Percentiles rank a stretch among this genome's conserved stretches.
Evolutionary conservation across 1,140 invertebrate species (phyloP).

Genomic region (Heliconius congener): DNA sequence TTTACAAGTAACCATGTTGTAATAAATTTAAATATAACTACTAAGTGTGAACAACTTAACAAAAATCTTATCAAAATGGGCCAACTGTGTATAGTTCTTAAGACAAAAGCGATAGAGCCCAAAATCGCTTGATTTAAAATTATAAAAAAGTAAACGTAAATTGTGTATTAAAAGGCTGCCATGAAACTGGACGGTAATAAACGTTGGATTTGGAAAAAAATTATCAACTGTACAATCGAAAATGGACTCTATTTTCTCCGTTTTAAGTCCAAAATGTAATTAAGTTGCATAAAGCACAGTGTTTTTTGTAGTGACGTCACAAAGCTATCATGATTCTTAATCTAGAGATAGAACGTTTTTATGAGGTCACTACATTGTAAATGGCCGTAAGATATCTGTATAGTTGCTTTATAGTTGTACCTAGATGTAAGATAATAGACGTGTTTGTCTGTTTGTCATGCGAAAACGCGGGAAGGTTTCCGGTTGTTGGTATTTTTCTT

Average conservation of each 20-base stretch:
- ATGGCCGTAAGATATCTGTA: slow-evolving; percentile 35
- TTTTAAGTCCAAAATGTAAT: background rate
- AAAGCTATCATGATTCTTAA: slow-evolving; percentile 59
- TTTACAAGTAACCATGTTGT: slow-evolving; percentile 39
- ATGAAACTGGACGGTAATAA: slow-evolving; percentile 62
- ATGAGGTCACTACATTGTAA: slow-evolving; percentile 56
- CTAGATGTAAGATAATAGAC: slow-evolving; percentile 6
- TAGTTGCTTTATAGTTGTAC: slow-evolving; percentile 2
- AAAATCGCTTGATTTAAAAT: slow-evolving; percentile 23
- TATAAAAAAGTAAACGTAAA: slow-evolving; percentile 33
- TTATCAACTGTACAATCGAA: slow-evolving; percentile 10
- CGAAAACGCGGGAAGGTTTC: background rate
- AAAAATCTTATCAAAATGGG: background rate
- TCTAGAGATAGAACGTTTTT: slow-evolving; percentile 60
- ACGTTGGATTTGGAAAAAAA: slow-evolving; percentile 50
- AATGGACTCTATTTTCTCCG: too few relatives aligned
- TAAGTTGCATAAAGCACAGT: too few relatives aligned
- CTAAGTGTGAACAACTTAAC: slow-evolving; percentile 53
- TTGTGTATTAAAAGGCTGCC: slow-evolving; percentile 54
- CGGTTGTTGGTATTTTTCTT: background rate
- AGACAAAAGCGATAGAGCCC: slow-evolving; percentile 5
- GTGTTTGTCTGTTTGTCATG: slow-evolving; percentile 4
- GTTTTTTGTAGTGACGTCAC: slow-evolving; percentile 43
- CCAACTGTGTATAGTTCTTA: slow-evolving; percentile 18
- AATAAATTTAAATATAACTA: slow-evolving; percentile 58